These are phyloP conservation scores for Hippocampus kuda DNA, from an alignment of 2,797 vertebrate species.

Conservation along the genomic window DNA sequence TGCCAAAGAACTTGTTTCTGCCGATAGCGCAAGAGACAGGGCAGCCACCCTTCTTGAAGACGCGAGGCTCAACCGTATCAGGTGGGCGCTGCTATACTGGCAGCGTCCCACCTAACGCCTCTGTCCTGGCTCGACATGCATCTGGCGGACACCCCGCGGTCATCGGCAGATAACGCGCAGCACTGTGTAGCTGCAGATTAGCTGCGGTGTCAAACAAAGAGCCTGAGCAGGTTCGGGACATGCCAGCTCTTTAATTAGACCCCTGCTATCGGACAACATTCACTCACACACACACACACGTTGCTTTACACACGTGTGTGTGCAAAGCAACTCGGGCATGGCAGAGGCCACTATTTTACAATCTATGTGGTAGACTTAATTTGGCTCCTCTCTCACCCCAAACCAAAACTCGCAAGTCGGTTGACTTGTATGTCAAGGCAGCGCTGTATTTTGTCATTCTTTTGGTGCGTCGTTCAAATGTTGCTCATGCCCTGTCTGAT, in stretches of 20 bases:
- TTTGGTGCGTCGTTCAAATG: not conserved
- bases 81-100: conserved; percentile 18
- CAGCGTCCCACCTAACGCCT: conserved; percentile 29
- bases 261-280: conserved; percentile 32
- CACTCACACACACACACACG: not conserved
- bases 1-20: conserved; percentile 7
- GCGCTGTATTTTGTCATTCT: not conserved
- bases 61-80: not conserved
- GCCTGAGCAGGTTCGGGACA: conserved; percentile 44
- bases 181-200: conserved; percentile 50
- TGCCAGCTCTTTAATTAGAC: conserved; percentile 60
- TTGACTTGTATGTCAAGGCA: not conserved
- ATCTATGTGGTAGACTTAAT: not conserved
- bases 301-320: too few relatives aligned
- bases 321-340: not conserved
- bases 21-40: not conserved
- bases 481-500: not conserved
- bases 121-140: conserved; percentile 38
- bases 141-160: conserved; percentile 41
- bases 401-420: not conserved
- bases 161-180: conserved; percentile 35
- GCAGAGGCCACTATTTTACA: not conserved
- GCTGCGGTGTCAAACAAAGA: conserved; percentile 58
- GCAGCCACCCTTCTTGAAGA: not conserved
- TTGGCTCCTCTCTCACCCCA: not conserved